Evolutionary conservation across 2,113 vertebrate species (phyloP), one percentile per base, ranked within the genome.

Genomic region (Spermophilus dauricus): DNA sequence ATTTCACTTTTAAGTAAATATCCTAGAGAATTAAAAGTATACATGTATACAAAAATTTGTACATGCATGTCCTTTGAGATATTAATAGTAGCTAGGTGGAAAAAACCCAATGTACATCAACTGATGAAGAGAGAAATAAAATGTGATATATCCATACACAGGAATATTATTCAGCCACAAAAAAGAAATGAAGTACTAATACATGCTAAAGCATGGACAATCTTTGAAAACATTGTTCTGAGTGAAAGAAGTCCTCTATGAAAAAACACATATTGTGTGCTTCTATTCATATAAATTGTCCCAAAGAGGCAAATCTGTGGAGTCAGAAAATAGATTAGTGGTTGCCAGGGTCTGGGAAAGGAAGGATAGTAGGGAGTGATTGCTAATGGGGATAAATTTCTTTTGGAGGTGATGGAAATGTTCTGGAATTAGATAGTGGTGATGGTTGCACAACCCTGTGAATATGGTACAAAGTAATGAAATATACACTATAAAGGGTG

Each of bases 11-110:
- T 81, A 77, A 14, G 13, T 51, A 80, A 30, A 82, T 51, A 45
- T 56, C 84, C 39, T 69, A 83, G 42, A 92, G 63, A 76, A 80
- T 45, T 67, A 69, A 89, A 97, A 84, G 14, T 86, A 51, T 84
- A 87, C 34, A 42, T 85, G 81, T 87, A 37, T 30, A 65, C 30
- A 87, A 84, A 76, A 83, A 61, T 24, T n/a, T 67, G 42, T 30
- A 39, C 22, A 22, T 42, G 14, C 80, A 37, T 84, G 28, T 83
- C 91, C 75, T 61, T 51, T 22, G 75, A 34, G 42, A 67, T 89
- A 89, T 61, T 73, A 53, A 61, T 42, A 70, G 72, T 7, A 87
- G n/a, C 76, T 77, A 67, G 86, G 26, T 77, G 45, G 14, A 85
- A 94, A 80, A 17, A 92, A 51, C 16, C 16, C 65, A 73, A 73